A percentile compares a stretch with the other conserved stretches of the same genome.
phyloP scores from a whole-genome alignment of 2,113 vertebrate genomes.

The Anthoscopus minutus region DNA sequence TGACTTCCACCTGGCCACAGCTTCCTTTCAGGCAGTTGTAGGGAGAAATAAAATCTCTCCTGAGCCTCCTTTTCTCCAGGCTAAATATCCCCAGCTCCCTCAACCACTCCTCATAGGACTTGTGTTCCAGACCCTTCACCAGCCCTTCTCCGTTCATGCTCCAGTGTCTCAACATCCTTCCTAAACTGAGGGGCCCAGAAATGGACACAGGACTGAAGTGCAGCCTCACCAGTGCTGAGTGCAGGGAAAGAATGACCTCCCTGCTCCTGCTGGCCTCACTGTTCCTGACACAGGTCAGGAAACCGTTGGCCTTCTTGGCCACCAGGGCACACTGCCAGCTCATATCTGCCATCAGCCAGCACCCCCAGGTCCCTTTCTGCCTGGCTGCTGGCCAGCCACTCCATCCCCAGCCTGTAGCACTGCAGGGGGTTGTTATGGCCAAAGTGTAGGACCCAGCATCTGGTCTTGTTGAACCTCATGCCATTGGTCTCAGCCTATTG shows the following conservation, averaged over 20 bases:
- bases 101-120: background rate
- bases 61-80: background rate
- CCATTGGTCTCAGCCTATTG: background rate
- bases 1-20: background rate
- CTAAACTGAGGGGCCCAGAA: background rate
- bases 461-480: background rate
- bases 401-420: background rate
- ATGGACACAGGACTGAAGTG: background rate
- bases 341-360: background rate
- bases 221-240: background rate
- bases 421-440: background rate
- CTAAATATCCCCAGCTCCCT: background rate
- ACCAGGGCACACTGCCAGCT: background rate
- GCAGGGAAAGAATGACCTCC: background rate
- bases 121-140: background rate
- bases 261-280: background rate
- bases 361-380: background rate
- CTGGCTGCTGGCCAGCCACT: rapidly evolving
- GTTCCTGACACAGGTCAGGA: background rate
- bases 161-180: background rate
- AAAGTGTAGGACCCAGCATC: background rate
- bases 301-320: background rate
- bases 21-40: background rate
- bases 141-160: background rate
- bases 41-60: background rate